phyloP scores from a whole-genome alignment of 2,797 vertebrate genomes.

The Amniataba percoides region DNA sequence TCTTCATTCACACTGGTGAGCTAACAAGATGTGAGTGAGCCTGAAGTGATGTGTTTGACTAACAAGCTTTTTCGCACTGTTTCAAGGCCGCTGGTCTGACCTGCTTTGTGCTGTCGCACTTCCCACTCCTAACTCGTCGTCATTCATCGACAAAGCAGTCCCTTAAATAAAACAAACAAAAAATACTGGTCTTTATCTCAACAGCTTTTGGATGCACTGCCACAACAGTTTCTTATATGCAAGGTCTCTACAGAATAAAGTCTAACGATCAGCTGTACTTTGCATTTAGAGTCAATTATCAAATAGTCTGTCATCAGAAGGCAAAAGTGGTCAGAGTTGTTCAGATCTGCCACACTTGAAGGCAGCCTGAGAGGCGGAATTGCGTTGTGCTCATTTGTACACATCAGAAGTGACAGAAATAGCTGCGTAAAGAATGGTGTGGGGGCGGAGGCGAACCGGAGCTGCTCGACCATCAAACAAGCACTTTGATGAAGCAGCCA shows the following conservation, averaged over 20 bases:
- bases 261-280: background rate
- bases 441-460: too few species aligned
- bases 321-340: background rate
- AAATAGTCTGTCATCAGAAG: too few species aligned
- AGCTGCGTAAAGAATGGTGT: background rate
- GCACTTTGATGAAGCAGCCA: too few species aligned
- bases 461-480: too few species aligned
- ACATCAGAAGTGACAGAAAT: background rate
- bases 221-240: background rate
- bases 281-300: background rate
- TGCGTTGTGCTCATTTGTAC: background rate
- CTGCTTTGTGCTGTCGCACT: slow-evolving; percentile 42
- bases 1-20: slow-evolving; percentile 54
- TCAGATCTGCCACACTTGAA: background rate
- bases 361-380: background rate
- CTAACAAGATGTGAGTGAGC: slow-evolving; percentile 73
- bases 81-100: slow-evolving; percentile 50
- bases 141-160: slow-evolving; percentile 46
- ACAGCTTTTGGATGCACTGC: background rate
- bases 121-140: slow-evolving; percentile 25
- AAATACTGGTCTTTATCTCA: background rate
- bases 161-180: slow-evolving; percentile 27
- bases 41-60: slow-evolving; percentile 65
- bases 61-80: slow-evolving; percentile 68
- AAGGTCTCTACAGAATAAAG: background rate